These are phyloP conservation scores for Leucophora obtusa DNA, from an alignment of 2,888 invertebrate genomes.

Conservation along the genomic window DNA sequence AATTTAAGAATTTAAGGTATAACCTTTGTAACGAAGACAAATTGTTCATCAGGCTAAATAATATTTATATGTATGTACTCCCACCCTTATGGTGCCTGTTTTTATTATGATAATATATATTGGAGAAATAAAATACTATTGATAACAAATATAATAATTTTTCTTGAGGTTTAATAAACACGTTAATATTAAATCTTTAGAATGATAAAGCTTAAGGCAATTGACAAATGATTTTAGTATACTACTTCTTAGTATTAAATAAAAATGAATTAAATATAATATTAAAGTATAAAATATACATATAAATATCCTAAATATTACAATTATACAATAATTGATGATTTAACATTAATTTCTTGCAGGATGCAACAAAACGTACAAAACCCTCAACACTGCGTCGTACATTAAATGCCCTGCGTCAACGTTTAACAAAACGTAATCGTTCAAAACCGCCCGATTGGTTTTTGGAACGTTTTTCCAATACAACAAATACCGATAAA, in stretches of 20 bases:
- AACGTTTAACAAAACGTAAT: conserved; percentile 79
- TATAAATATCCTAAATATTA: too few species aligned
- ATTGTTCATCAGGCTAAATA: too few species aligned
- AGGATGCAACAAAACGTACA: conserved; percentile 75
- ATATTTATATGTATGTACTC: too few species aligned
- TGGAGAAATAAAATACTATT: too few species aligned
- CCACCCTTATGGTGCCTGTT: too few species aligned
- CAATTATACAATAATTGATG: neutral
- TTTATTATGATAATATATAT: too few species aligned
- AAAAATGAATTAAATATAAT: neutral
- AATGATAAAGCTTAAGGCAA: neutral
- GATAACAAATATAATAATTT: neutral
- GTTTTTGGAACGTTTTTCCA: conserved; percentile 87
- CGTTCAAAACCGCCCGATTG: conserved; percentile 84
- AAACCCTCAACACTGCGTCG: conserved; percentile 77
- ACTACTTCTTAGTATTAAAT: neutral
- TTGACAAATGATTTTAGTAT: neutral
- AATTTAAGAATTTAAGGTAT: too few species aligned
- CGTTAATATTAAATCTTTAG: neutral
- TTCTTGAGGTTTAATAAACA: neutral
- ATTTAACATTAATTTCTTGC: conserved; percentile 45
- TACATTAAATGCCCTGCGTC: conserved; percentile 77
- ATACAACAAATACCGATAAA: conserved; percentile 79
- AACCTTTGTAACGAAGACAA: too few species aligned
- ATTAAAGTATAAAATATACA: too few species aligned